Conservation (phyloP, 1,140 invertebrate species). For the Heliconius nattereri region DNA sequence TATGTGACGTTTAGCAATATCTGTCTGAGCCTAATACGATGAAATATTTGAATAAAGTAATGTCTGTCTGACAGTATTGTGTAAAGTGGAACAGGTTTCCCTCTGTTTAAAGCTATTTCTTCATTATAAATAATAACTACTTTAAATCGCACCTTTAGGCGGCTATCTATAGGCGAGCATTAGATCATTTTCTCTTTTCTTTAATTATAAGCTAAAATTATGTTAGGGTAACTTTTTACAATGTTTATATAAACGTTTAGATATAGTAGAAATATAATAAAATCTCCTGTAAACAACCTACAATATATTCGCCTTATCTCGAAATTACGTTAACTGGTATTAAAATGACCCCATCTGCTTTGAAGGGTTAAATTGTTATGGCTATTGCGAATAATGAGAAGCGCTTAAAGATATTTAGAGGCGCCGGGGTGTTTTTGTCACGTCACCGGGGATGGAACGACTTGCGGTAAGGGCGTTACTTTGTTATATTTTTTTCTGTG, state of each 20-base stretch:
- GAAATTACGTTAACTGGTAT: constrained; percentile 32
- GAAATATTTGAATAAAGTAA: constrained; percentile 63
- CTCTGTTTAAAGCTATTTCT: not conserved
- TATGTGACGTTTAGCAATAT: constrained; percentile 69
- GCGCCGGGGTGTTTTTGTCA: constrained; percentile 67
- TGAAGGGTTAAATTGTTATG: constrained; percentile 77
- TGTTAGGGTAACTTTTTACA: too few relatives aligned
- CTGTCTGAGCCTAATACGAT: constrained; percentile 74
- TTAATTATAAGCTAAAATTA: too few relatives aligned
- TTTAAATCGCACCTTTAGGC: too few relatives aligned
- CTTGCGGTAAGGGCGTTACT: constrained; percentile 41
- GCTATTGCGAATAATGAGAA: constrained; percentile 76
- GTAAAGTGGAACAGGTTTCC: not conserved
- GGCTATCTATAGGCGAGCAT: too few relatives aligned
- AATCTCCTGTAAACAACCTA: not conserved
- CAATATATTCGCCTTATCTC: constrained; percentile 36
- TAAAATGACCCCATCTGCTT: constrained; percentile 69
- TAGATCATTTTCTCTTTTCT: too few relatives aligned
- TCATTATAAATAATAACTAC: not conserved
- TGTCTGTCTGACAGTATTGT: constrained; percentile 40
- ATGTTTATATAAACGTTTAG: too few relatives aligned
- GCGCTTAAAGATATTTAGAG: constrained; percentile 77
- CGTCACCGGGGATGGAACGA: constrained; percentile 49
- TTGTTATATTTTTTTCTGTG: not conserved
- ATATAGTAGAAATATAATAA: too few relatives aligned